Evolutionary conservation across 2,797 vertebrate genomes (phyloP).

Genomic region (Gorsachius magnificus): DNA sequence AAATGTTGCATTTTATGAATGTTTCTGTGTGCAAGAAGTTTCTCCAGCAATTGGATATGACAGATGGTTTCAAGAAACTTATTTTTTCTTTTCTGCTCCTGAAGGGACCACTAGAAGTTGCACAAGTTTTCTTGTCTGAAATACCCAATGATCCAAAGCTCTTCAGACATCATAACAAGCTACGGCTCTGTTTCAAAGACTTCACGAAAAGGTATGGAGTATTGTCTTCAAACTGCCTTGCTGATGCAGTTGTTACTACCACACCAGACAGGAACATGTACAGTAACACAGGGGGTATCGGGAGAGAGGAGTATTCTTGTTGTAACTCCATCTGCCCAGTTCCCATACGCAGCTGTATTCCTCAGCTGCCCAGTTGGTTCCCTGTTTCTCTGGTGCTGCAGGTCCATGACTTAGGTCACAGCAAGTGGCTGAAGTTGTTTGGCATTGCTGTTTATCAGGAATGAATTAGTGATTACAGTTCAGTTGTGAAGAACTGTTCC

Average conservation of each 20-base stretch:
- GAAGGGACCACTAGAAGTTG: conserved; percentile 97
- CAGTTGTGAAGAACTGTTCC: not conserved
- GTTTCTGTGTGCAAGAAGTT: not conserved
- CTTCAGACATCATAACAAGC: conserved; percentile 98
- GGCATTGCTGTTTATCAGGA: not conserved
- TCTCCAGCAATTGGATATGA: not conserved
- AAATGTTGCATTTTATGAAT: not conserved
- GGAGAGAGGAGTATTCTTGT: not conserved
- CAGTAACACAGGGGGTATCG: not conserved
- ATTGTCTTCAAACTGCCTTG: not conserved
- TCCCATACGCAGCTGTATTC: not conserved
- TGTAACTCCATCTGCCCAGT: not conserved
- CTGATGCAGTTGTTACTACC: not conserved
- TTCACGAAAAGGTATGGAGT: conserved; percentile 93
- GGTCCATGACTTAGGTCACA: not conserved
- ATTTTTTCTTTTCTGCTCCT: conserved; percentile 40
- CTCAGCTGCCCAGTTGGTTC: not conserved
- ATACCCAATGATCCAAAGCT: conserved; percentile 97
- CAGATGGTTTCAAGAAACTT: not conserved
- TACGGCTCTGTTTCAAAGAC: conserved; percentile 98
- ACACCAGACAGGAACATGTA: not conserved
- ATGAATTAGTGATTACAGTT: not conserved
- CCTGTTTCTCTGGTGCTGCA: not conserved
- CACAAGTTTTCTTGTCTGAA: conserved; percentile 97
- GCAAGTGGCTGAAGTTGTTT: not conserved